phyloP scores from a whole-genome alignment of 1,140 invertebrate species.

The Charaxes varanes region DNA sequence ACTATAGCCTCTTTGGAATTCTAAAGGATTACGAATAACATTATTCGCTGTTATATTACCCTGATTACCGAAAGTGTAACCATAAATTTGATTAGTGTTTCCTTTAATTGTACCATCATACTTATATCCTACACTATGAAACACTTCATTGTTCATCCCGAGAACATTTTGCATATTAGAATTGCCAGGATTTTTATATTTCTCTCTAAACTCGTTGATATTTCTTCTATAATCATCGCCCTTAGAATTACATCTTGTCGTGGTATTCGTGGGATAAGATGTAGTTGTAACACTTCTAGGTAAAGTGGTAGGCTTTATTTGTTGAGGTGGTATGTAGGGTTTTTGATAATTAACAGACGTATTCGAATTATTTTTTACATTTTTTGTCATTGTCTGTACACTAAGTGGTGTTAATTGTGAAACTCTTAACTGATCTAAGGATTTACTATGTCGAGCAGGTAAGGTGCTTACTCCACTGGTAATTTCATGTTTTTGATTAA shows the following conservation, averaged over 20 bases:
- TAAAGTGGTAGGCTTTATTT: slow-evolving; percentile 65
- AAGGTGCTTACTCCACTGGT: slow-evolving; percentile 70
- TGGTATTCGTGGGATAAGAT: slow-evolving; percentile 60
- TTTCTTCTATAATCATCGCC: slow-evolving; percentile 73
- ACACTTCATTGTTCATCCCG: slow-evolving; percentile 59
- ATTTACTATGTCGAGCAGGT: slow-evolving; percentile 86
- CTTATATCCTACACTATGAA: slow-evolving; percentile 62
- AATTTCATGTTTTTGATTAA: slow-evolving; percentile 55
- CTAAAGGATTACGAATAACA: slow-evolving; percentile 72
- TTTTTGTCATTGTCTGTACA: slow-evolving; percentile 49
- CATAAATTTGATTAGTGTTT: slow-evolving; percentile 65
- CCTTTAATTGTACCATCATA: slow-evolving; percentile 51
- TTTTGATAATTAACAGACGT: slow-evolving; percentile 59
- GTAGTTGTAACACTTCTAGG: slow-evolving; percentile 67
- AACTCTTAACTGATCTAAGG: slow-evolving; percentile 82
- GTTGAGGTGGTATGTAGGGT: slow-evolving; percentile 42
- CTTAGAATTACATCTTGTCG: slow-evolving; percentile 55
- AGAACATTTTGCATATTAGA: slow-evolving; percentile 28
- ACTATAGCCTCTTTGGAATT: slow-evolving; percentile 73
- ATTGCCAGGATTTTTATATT: slow-evolving; percentile 74
- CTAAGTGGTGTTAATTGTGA: slow-evolving; percentile 58
- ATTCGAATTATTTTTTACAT: slow-evolving; percentile 51
- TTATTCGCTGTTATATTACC: slow-evolving; percentile 67
- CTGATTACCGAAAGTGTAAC: slow-evolving; percentile 70
- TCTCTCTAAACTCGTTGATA: slow-evolving; percentile 77